Base-by-base conservation (phyloP, 2,113 vertebrate species). In the Dicerorhinus sumatrensis region DNA sequence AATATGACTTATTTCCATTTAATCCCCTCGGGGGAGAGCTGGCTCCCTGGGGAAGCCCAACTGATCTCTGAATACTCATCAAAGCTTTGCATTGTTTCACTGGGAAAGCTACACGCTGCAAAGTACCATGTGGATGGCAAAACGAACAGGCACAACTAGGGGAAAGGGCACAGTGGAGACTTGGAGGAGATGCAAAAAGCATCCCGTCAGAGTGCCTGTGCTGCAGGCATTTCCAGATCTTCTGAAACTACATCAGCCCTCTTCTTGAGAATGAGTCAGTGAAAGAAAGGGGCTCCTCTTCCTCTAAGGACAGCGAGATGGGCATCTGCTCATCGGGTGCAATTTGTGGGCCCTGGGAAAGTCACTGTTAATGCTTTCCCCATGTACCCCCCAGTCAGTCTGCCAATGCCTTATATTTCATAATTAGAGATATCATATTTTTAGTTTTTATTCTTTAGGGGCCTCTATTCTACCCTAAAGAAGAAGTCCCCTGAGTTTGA, bases 21-120 rank as follows among this genome's bases (percentile, higher is more conserved):
- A 91, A 91, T 93, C 29, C 89, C 86, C 73, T 92, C 9, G 12
- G 31, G 83, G 96, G 73, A 83, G 7, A 54, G 39, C 82, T 83
- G 48, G 56, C 29, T 69, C 85, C 36, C 79, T 29, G 42, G 75
- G 81, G 96, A 97, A 96, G 84, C 18, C 70, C 27, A 31, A 2
- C 1, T 69, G 72, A 87, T 95, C 51, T 95, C 75, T 79, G 62
- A 62, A 67, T 62, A 56, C 6, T 63, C 77, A 82, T n/a, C 17
- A 29, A 31, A 91, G 79, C 94, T 97, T 80, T 86, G 80, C 51
- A 54, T 12, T 79, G 54, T 83, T 95, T 93, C 14, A 14, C 0
- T 69, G 79, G 82, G 85, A 91, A 91, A 95, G 58, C 23, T 60
- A 42, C 12, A 58, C 80, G 72, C 76, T 90, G 51, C 60, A 84